Base-by-base conservation (phyloP, 2,888 invertebrate genomes). In the Odiellus spinosus region DNA sequence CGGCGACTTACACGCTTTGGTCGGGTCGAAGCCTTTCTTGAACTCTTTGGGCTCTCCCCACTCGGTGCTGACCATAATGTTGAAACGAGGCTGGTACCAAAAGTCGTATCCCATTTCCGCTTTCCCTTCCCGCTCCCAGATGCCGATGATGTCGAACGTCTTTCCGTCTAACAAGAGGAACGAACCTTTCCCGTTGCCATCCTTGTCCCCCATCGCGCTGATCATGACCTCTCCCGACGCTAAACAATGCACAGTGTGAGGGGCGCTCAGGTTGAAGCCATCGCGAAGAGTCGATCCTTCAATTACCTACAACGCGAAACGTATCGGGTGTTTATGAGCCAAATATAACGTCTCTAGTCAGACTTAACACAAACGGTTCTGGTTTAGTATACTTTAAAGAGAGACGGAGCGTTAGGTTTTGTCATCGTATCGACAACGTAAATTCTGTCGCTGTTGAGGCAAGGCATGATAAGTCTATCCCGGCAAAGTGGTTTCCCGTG, bases 51-150 rank as follows among this genome's bases (percentile, higher is more conserved):
- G 96, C 0, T 79, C 75, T 1, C 87, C 91, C 93, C 93, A 96
- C 70, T 93, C 93, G 0, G 82, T 75, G 12, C 90, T 77, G 18
- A 91, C 72, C 79, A 98, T 82, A 0, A 85, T 76, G 66, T 96
- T 85, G 59, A 82, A 81, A 59, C 83, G 76, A 0, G 95, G 95
- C 63, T 96, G 93, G 64, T 95, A 95, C 95, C 95, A 95, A 64
- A 85, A 96, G 65, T 96, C 95, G 64, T 96, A 96, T 32, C 53
- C 53, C 32, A 47, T 40, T 33, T 20, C 34, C 5, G 41, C 38
- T n/a, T 48, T 74, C 70, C 68, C 62, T 1, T 81, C 80, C 50
- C 73, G 74, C 0, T 80, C 78, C 86, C 86, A 87, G 0, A 79
- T 75, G 10, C 81, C 81, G 71, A 76, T 82, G 45, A 80, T 69